These are phyloP conservation scores for Aporophyla lueneburgensis DNA, from an alignment of 2,888 invertebrate species.

Conservation along the genomic window DNA sequence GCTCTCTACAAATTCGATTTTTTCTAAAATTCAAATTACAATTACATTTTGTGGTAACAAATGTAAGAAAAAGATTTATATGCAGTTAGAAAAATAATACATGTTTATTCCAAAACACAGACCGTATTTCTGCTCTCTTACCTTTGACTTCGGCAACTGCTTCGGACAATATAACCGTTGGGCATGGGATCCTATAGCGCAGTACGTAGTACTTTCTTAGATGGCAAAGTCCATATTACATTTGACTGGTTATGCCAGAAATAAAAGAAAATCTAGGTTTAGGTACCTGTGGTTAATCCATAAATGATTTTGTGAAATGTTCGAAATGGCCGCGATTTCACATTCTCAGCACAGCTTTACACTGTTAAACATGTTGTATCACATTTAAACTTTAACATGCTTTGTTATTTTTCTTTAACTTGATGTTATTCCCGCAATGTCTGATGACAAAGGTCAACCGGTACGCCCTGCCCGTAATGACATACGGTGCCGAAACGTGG, in stretches of 20 bases:
- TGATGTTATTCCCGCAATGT: neutral
- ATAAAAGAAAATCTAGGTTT: neutral
- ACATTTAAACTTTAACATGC: neutral
- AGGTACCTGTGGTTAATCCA: no score
- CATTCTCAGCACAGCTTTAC: neutral
- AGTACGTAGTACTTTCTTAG: constrained; percentile 70
- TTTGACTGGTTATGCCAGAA: neutral
- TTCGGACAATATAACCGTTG: constrained; percentile 83
- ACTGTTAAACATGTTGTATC: neutral
- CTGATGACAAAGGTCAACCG: no score
- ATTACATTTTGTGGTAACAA: no score
- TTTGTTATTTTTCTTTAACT: neutral
- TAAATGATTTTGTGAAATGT: neutral
- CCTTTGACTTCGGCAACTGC: constrained; percentile 83
- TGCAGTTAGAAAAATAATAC: neutral
- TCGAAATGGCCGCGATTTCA: neutral
- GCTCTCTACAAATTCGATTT: no score
- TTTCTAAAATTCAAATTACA: no score
- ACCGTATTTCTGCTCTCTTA: constrained; percentile 78
- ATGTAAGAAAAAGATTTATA: no score
- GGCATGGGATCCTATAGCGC: constrained; percentile 76
- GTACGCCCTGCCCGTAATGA: no score
- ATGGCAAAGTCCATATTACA: neutral
- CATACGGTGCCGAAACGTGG: no score
- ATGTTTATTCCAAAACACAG: constrained; percentile 69